These are phyloP conservation scores for Chrysodeixis includens DNA, from an alignment of 2,888 invertebrate species.

Conservation along the genomic window DNA sequence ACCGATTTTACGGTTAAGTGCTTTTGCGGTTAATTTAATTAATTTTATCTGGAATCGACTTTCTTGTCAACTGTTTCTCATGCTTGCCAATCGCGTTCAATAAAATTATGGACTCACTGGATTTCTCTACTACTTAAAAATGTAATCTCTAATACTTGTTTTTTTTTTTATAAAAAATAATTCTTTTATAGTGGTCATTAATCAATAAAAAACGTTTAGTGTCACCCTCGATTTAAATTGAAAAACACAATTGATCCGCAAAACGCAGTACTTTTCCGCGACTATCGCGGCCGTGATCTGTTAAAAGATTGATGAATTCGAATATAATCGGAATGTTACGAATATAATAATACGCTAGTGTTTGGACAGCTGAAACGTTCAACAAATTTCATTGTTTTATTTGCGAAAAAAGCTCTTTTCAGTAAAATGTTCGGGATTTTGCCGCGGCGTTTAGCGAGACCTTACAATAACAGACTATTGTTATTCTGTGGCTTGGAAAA, in stretches of 20 bases:
- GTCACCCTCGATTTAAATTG: neutral
- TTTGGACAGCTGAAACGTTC: neutral
- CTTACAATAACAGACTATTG: constrained; percentile 2
- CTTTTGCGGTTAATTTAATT: too few species aligned
- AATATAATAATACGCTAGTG: neutral
- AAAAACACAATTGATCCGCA: neutral
- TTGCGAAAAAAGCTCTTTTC: neutral
- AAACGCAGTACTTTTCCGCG: neutral
- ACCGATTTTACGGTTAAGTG: too few species aligned
- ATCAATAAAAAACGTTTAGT: neutral
- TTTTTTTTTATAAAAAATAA: too few species aligned
- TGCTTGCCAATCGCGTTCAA: too few species aligned
- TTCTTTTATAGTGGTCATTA: neutral
- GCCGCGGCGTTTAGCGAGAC: neutral
- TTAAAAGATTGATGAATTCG: neutral
- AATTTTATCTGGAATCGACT: too few species aligned
- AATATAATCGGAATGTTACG: neutral
- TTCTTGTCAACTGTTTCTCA: too few species aligned
- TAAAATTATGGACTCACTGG: too few species aligned
- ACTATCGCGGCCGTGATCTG: neutral
- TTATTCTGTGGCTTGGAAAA: constrained; percentile 4
- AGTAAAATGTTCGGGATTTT: neutral
- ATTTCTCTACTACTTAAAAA: too few species aligned
- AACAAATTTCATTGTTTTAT: neutral
- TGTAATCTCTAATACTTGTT: too few species aligned